phyloP scores from a whole-genome alignment of 2,888 invertebrate species.

The Margaritifera margaritifera region DNA sequence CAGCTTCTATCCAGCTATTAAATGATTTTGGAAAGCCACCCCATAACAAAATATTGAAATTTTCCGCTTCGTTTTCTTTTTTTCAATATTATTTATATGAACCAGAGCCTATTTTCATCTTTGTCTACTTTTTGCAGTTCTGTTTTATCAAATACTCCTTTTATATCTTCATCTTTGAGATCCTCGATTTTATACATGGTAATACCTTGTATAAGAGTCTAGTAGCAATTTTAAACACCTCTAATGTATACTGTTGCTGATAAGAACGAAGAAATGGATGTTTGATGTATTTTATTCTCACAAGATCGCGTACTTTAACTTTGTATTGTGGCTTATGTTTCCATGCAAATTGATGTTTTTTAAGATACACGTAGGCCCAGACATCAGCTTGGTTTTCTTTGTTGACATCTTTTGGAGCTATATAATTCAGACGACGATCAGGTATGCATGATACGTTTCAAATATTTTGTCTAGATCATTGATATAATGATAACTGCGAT shows the following conservation, averaged over 20 bases:
- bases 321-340: slow-evolving; percentile 19
- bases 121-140: too few relatives aligned
- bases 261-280: slow-evolving; percentile 29
- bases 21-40: not conserved
- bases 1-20: not conserved
- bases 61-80: too few relatives aligned
- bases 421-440: slow-evolving; percentile 20
- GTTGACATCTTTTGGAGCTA: slow-evolving; percentile 25
- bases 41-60: not conserved
- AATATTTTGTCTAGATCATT: too few relatives aligned
- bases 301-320: slow-evolving; percentile 19
- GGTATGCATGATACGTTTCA: too few relatives aligned
- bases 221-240: slow-evolving; percentile 26
- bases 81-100: too few relatives aligned
- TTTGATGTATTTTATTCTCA: slow-evolving; percentile 28
- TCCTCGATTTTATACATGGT: too few relatives aligned
- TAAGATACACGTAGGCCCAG: slow-evolving; percentile 31
- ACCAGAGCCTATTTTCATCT: too few relatives aligned
- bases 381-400: slow-evolving; percentile 29
- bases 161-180: too few relatives aligned
- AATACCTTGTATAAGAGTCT: too few relatives aligned
- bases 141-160: too few relatives aligned
- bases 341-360: slow-evolving; percentile 2
- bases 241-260: slow-evolving; percentile 32
- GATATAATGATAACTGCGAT: too few relatives aligned